Percentiles rank a stretch among this genome's conserved stretches.
Evolutionary conservation across 2,888 invertebrate species (phyloP).

Genomic region (Erebia epiphron): DNA sequence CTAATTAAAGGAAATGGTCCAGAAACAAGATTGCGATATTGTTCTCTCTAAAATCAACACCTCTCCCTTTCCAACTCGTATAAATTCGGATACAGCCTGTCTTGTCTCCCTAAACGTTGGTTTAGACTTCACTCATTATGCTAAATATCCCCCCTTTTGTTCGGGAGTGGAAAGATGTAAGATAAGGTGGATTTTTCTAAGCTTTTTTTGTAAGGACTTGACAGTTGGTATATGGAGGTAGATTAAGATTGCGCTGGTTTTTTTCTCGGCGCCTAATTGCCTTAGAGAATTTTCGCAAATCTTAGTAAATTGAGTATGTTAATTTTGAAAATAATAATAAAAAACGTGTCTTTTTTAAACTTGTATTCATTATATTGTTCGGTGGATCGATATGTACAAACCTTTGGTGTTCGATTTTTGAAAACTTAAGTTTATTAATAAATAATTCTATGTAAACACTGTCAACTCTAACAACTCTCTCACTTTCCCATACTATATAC

Average conservation of each 20-base stretch:
- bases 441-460: too few species aligned
- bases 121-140: conserved; percentile 81
- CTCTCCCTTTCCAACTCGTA: conserved; percentile 49
- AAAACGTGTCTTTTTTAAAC: too few species aligned
- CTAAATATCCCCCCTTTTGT: conserved; percentile 78
- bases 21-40: conserved; percentile 84
- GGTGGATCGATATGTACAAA: too few species aligned
- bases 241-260: conserved; percentile 77
- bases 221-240: conserved; percentile 81
- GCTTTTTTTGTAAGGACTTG: conserved; percentile 64
- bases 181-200: conserved; percentile 63
- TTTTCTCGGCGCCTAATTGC: conserved; percentile 69
- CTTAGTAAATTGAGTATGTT: neutral
- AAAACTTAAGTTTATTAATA: too few species aligned
- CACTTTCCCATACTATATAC: too few species aligned
- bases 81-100: conserved; percentile 44
- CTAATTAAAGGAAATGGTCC: conserved; percentile 83
- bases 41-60: conserved; percentile 65
- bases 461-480: too few species aligned
- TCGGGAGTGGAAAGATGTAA: conserved; percentile 62
- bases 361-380: too few species aligned
- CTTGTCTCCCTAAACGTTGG: conserved; percentile 69
- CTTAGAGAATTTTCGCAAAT: conserved; percentile 5
- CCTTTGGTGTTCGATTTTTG: too few species aligned
- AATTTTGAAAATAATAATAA: too few species aligned